Evolutionary conservation across 2,888 invertebrate genomes (phyloP).

Genomic region (Odontocerum albicorne): DNA sequence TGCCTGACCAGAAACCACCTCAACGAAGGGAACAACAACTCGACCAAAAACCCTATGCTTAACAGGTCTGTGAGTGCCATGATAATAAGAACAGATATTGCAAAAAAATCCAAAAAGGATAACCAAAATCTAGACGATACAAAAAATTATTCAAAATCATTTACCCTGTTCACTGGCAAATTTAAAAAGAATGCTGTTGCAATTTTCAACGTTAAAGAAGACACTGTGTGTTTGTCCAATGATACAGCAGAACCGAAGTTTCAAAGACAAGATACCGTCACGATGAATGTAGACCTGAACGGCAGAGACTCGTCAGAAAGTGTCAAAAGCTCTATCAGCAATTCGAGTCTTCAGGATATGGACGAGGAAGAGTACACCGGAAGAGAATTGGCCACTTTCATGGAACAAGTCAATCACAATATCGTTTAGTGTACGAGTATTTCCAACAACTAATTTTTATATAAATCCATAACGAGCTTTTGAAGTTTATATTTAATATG

Average conservation of each 20-base stretch:
- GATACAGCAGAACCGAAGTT: background rate
- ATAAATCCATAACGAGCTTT: no score
- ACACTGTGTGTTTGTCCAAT: background rate
- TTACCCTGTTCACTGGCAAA: slow-evolving; percentile 13
- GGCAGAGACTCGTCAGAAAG: slow-evolving; percentile 17
- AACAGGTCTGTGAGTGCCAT: slow-evolving; percentile 25
- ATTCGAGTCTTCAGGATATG: slow-evolving; percentile 73
- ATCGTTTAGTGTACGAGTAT: slow-evolving; percentile 27
- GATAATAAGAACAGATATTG: slow-evolving; percentile 7
- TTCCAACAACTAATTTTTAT: no score
- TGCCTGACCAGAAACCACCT: slow-evolving; percentile 16
- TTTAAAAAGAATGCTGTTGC: slow-evolving; percentile 18
- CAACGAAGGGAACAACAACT: slow-evolving; percentile 27
- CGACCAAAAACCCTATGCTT: slow-evolving; percentile 13
- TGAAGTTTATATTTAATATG: no score
- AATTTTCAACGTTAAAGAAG: slow-evolving; percentile 13
- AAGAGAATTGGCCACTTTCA: slow-evolving; percentile 67
- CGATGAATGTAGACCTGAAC: background rate
- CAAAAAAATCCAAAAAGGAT: background rate
- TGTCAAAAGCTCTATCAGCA: slow-evolving; percentile 60
- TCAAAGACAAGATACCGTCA: slow-evolving; percentile 2
- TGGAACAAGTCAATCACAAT: slow-evolving; percentile 65
- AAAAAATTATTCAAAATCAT: slow-evolving; percentile 1
- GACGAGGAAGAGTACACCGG: slow-evolving; percentile 69
- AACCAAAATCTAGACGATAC: background rate